Evolutionary conservation across 2,113 vertebrate species (phyloP).

Genomic region (Albula goreensis): DNA sequence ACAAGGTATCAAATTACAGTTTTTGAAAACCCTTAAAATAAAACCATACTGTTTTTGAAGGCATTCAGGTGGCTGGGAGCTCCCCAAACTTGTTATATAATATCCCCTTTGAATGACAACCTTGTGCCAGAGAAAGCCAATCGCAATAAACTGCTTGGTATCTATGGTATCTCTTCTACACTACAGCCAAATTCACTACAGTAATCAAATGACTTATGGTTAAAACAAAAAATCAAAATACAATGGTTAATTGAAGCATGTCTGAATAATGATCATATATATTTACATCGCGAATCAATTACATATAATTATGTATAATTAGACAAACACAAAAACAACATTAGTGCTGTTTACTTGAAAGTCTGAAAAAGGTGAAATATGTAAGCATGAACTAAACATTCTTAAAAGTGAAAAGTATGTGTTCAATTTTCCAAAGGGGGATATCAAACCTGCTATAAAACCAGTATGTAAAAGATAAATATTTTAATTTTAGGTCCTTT

Average conservation of each 20-base stretch:
- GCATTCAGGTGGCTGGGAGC: not conserved
- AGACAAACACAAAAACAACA: not conserved
- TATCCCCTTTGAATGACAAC: not conserved
- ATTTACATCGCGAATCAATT: not conserved
- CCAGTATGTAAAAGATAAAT: not conserved
- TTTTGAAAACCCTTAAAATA: not conserved
- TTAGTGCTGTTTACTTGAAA: not conserved
- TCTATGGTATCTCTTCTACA: no score
- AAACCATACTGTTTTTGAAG: not conserved
- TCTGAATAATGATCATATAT: no score
- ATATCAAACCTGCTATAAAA: not conserved
- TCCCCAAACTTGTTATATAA: not conserved
- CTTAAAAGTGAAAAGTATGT: not conserved
- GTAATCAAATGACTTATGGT: no score
- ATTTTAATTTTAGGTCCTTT: not conserved
- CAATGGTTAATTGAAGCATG: no score
- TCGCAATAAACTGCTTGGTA: no score
- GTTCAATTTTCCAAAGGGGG: no score
- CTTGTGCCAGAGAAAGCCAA: no score
- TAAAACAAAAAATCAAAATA: no score
- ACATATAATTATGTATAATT: not conserved
- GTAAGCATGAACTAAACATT: not conserved
- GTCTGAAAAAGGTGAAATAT: not conserved
- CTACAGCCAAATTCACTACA: no score
- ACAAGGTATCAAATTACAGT: slow-evolving; percentile 16